These are phyloP conservation scores for Pteropus alecto DNA, from an alignment of 2,113 vertebrate species.

Conservation along the genomic window DNA sequence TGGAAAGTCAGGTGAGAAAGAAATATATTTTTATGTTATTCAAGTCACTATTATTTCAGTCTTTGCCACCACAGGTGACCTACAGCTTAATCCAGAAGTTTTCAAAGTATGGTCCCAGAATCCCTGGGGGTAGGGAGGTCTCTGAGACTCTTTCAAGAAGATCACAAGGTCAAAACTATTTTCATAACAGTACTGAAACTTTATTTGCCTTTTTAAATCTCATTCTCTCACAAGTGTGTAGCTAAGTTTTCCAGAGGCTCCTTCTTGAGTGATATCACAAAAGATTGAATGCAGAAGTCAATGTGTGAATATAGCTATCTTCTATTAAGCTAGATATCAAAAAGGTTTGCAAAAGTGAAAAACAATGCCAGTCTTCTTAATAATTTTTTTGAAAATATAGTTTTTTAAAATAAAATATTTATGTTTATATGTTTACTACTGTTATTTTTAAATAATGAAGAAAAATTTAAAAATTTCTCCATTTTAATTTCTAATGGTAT, in stretches of 20 bases:
- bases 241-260: conserved; percentile 18
- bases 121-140: not conserved
- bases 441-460: conserved; percentile 20
- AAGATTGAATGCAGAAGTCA: not conserved
- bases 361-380: not conserved
- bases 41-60: conserved; percentile 11
- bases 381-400: not conserved
- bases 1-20: not conserved
- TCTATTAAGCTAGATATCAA: not conserved
- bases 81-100: not conserved
- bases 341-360: not conserved
- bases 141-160: not conserved
- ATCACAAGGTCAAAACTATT: not conserved
- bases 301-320: not conserved
- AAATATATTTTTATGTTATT: not conserved
- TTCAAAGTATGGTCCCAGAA: not conserved
- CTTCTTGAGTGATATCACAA: not conserved
- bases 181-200: not conserved
- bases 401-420: not conserved
- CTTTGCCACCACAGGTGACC: not conserved
- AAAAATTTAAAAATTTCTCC: not conserved
- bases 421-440: not conserved
- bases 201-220: not conserved
- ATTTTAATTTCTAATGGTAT: conserved; percentile 29
- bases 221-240: not conserved